Conservation (phyloP, 2,797 vertebrate species). For the Philypnodon macrostomus region DNA sequence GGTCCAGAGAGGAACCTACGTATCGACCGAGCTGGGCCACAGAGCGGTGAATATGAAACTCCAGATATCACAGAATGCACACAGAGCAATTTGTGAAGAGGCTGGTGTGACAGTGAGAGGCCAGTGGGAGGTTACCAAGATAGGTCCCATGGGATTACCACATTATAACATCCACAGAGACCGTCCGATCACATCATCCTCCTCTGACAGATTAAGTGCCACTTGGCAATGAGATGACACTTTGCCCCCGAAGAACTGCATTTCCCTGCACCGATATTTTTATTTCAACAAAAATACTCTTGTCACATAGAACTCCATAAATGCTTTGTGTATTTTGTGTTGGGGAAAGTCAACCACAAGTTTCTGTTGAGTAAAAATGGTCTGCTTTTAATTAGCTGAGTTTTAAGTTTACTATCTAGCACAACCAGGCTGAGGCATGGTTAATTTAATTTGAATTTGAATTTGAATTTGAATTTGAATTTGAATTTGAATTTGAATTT, state of each 20-base stretch:
- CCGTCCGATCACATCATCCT: slow-evolving; percentile 42
- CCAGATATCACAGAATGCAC: slow-evolving; percentile 28
- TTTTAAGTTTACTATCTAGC: no score
- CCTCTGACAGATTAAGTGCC: slow-evolving; percentile 30
- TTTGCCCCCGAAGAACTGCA: slow-evolving; percentile 10
- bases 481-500: no score
- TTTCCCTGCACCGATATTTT: slow-evolving; percentile 5
- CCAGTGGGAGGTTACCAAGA: slow-evolving; percentile 41
- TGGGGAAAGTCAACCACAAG: no score
- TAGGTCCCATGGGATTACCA: slow-evolving; percentile 36
- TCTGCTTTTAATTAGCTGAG: no score
- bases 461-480: no score
- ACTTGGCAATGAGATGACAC: slow-evolving; percentile 33
- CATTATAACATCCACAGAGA: slow-evolving; percentile 31
- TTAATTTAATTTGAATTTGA: no score
- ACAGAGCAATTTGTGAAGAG: slow-evolving; percentile 11
- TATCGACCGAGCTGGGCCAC: slow-evolving; percentile 46
- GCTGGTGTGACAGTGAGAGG: slow-evolving; percentile 37
- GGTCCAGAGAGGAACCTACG: slow-evolving; percentile 33
- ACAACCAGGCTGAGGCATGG: no score
- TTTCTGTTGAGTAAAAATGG: no score
- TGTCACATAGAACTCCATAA: neutral
- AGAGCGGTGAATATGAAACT: slow-evolving; percentile 42
- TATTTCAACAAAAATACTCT: slow-evolving; percentile 1
- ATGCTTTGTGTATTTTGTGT: slow-evolving; percentile 20